Evolutionary conservation across 2,797 vertebrate species (phyloP).

Genomic region (Pantherophis alleghaniensis): DNA sequence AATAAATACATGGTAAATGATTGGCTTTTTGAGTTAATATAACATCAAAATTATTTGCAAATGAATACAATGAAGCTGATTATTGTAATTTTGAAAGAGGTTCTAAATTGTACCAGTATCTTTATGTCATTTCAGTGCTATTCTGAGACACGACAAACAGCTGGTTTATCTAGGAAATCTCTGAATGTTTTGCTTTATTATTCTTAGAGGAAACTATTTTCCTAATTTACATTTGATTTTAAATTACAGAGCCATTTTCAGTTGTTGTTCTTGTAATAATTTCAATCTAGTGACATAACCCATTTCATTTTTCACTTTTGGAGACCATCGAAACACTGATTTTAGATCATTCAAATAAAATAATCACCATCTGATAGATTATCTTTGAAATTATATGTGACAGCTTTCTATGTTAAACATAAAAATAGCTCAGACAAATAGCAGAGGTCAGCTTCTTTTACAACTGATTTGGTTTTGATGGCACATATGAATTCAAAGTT

Average conservation of each 20-base stretch:
- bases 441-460: neutral
- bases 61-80: neutral
- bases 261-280: neutral
- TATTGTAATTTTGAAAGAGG: slow-evolving; percentile 7
- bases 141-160: slow-evolving; percentile 7
- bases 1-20: neutral
- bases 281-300: neutral
- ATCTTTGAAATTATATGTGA: neutral
- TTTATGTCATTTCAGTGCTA: neutral
- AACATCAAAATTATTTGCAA: neutral
- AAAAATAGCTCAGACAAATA: neutral
- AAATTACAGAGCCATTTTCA: slow-evolving; percentile 17
- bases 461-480: neutral
- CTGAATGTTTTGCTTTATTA: neutral
- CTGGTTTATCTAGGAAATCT: neutral
- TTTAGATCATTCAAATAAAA: neutral
- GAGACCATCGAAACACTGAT: neutral
- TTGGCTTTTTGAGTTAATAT: neutral
- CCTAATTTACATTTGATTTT: slow-evolving; percentile 36
- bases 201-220: neutral
- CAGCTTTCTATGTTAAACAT: neutral
- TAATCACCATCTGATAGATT: neutral
- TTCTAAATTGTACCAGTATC: slow-evolving; percentile 1
- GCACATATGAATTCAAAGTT: neutral
- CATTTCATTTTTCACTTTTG: neutral